Percentiles rank a stretch among this genome's conserved stretches.
These are phyloP conservation scores for Erpornis zantholeuca DNA, from an alignment of 2,113 vertebrate species.

Conservation along the genomic window DNA sequence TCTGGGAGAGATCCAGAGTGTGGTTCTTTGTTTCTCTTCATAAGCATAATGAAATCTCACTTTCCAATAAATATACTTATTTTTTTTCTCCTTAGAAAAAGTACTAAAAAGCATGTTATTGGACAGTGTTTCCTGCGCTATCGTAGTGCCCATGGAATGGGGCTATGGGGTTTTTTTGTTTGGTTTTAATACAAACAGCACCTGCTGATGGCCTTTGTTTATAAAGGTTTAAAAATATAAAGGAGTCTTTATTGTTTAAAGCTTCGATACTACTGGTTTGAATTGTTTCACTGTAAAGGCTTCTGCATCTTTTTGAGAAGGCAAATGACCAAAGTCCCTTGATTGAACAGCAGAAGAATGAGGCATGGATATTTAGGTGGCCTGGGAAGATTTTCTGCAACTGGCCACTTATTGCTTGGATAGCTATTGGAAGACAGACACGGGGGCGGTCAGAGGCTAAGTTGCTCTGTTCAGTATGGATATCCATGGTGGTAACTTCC, in stretches of 20 bases:
- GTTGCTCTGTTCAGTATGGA: constrained; percentile 79
- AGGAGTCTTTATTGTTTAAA: constrained; percentile 66
- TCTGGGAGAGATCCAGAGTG: background rate
- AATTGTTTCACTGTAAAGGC: constrained; percentile 51
- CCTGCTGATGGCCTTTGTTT: constrained; percentile 6
- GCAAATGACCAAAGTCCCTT: constrained; percentile 53
- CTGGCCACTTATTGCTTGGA: constrained; percentile 16
- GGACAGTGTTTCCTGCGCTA: constrained; percentile 63
- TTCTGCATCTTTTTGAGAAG: constrained; percentile 49
- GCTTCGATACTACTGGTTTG: constrained; percentile 45
- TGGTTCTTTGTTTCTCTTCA: background rate
- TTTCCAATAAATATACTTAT: constrained; percentile 77
- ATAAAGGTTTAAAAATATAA: constrained; percentile 52
- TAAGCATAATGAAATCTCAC: constrained; percentile 31
- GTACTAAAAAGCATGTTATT: constrained; percentile 2
- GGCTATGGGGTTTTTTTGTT: background rate
- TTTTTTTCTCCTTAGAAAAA: constrained; percentile 1
- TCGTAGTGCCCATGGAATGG: constrained; percentile 39
- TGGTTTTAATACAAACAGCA: constrained; percentile 46
- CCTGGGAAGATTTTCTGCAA: constrained; percentile 21
- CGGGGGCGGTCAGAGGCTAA: background rate
- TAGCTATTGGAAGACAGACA: constrained; percentile 42
- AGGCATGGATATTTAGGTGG: constrained; percentile 1
- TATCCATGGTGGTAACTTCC: constrained; percentile 88
- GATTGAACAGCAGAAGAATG: constrained; percentile 42